Base-by-base conservation (phyloP, 2,113 vertebrate species). In the Lonchura striata region DNA sequence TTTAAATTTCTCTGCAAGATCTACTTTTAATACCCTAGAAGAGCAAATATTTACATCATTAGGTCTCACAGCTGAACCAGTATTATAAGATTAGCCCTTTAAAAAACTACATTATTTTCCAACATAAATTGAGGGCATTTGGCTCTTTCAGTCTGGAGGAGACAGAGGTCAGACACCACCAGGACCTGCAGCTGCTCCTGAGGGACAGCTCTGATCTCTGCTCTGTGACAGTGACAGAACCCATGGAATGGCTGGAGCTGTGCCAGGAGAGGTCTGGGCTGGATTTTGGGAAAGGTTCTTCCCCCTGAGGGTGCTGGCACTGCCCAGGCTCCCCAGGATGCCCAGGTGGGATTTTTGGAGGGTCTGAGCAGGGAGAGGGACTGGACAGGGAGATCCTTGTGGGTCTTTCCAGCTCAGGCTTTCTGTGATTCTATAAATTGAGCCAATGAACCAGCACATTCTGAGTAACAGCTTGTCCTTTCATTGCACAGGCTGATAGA, bases 401-500 rank as follows among this genome's bases (percentile, higher is more conserved):
- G 64, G 24, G 25, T 11, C 42, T 50, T 59, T 44, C 37, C 60
- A 74, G 44, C 68, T 33, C 33, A 74, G 68, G 27, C 28, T 12
- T 23, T 1, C 42, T 33, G 0, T 5, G 5, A 37, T 33, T 65
- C 52, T 16, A 23, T 27, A 63, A 81, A 68, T 0, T 9, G 16
- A 84, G 82, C 10, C 30, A 63, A 50, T 21, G 24, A 50, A 44
- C 9, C 19, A 57, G 13, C 16, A 35, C 10, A 23, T 39, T 60
- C 27, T 74, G 49, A 77, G 0, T 35, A n/a, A 37, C 6, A 86
- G 50, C 17, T 46, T 56, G 39, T 33, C n/a, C 60, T 82, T 82
- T 25, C 54, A 41, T 5, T 68, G 47, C 7, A 35, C 63, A 91
- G 49, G 46, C 52, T 56, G 33, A 41, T 35, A 42, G 1, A 64